A percentile compares a stretch with the other conserved stretches of the same genome.
Conservation (phyloP, 2,113 vertebrate genomes). For the Leptobrachium ailaonicum region DNA sequence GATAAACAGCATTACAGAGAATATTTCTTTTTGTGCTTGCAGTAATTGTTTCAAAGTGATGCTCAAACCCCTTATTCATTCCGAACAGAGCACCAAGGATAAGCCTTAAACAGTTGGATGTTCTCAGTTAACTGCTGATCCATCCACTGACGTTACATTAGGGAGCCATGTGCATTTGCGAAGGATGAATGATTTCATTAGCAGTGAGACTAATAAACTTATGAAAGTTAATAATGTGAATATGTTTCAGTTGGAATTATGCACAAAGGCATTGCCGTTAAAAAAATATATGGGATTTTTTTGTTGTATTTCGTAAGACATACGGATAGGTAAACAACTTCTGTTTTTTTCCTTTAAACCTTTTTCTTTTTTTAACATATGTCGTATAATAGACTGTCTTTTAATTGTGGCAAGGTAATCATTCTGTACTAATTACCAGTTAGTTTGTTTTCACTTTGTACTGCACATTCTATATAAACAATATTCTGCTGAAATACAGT, state of each 20-base stretch:
- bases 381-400: background rate
- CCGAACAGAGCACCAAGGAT: constrained; percentile 57
- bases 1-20: background rate
- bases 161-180: constrained; percentile 72
- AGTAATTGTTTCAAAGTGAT: constrained; percentile 53
- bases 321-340: no score
- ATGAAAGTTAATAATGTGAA: constrained; percentile 83
- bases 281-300: constrained; percentile 51
- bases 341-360: background rate
- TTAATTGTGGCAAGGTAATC: background rate
- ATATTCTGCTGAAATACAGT: no score
- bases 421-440: no score
- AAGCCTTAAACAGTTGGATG: constrained; percentile 64
- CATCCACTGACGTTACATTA: constrained; percentile 72
- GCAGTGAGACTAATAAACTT: constrained; percentile 79
- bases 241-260: constrained; percentile 81
- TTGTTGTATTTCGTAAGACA: no score
- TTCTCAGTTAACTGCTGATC: constrained; percentile 66
- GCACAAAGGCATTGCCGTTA: constrained; percentile 60
- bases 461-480: no score
- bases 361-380: background rate
- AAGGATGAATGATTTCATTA: constrained; percentile 79
- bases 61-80: constrained; percentile 53
- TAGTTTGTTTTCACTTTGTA: no score
- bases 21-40: background rate